Evolutionary conservation across 1,140 invertebrate species (phyloP).

Genomic region (Saxidomus purpurata): DNA sequence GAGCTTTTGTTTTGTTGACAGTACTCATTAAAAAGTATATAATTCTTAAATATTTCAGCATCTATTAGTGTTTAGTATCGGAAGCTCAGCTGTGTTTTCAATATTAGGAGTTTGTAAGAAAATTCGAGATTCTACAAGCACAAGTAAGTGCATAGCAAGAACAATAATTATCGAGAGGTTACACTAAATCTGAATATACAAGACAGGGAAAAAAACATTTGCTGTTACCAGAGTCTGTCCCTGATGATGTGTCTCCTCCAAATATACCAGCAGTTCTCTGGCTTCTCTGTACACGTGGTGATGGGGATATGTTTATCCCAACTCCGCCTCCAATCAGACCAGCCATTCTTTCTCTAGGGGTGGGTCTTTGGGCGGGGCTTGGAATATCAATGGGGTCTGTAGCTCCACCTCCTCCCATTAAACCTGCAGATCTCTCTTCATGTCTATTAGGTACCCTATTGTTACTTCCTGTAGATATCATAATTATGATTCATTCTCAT

Average conservation of each 20-base stretch:
- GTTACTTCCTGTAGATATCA: background rate
- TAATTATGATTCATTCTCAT: background rate
- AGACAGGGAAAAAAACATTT: too few relatives aligned
- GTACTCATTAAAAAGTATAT: too few relatives aligned
- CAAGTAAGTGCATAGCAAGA: too few relatives aligned
- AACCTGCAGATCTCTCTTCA: slow-evolving; percentile 44
- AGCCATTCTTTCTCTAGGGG: slow-evolving; percentile 3
- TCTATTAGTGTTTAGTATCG: too few relatives aligned
- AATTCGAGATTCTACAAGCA: too few relatives aligned
- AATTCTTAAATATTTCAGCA: too few relatives aligned
- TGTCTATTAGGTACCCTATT: background rate
- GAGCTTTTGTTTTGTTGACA: too few relatives aligned
- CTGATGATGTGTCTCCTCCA: background rate
- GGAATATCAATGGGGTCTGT: background rate
- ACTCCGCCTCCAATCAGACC: background rate
- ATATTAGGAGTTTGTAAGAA: too few relatives aligned
- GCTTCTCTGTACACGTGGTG: slow-evolving; percentile 10
- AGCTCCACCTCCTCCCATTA: slow-evolving; percentile 38
- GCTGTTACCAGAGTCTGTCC: background rate
- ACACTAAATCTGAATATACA: too few relatives aligned
- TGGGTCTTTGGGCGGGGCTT: background rate
- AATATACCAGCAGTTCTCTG: slow-evolving; percentile 57
- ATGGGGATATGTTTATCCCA: background rate
- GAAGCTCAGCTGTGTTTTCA: too few relatives aligned
- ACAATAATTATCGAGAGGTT: too few relatives aligned